Conservation (phyloP, 2,888 invertebrate species). For the Conchocele bisecta region DNA sequence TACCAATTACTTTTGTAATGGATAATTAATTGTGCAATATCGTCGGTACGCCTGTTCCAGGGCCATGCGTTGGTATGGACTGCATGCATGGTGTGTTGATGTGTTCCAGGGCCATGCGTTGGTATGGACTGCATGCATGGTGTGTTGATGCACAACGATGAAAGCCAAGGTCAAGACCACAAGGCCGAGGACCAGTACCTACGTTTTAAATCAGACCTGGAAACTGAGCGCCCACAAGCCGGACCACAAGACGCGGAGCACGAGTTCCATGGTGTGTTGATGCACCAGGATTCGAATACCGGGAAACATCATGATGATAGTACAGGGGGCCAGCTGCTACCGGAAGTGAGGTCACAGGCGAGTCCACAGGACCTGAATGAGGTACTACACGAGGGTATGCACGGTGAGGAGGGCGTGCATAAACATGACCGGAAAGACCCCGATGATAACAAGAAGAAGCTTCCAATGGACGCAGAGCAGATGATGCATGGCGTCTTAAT, state of each 20-base stretch:
- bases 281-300: constrained; percentile 64
- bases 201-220: constrained; percentile 44
- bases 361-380: constrained; percentile 55
- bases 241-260: constrained; percentile 61
- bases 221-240: constrained; percentile 25
- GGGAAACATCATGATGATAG: constrained; percentile 51
- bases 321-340: constrained; percentile 17
- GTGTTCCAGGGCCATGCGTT: constrained; percentile 61
- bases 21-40: too few relatives aligned
- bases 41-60: too few relatives aligned
- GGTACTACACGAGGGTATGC: constrained; percentile 52
- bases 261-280: constrained; percentile 68
- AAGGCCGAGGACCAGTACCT: constrained; percentile 61
- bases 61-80: constrained; percentile 65
- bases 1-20: too few relatives aligned
- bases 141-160: constrained; percentile 69
- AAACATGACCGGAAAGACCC: not conserved
- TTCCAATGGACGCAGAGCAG: constrained; percentile 36
- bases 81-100: constrained; percentile 71
- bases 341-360: constrained; percentile 19
- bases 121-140: constrained; percentile 70
- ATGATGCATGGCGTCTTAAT: constrained; percentile 65
- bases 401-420: constrained; percentile 9
- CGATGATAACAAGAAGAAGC: not conserved
- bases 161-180: constrained; percentile 56